phyloP scores from a whole-genome alignment of 2,113 vertebrate genomes.

The Calyptomena viridis region DNA sequence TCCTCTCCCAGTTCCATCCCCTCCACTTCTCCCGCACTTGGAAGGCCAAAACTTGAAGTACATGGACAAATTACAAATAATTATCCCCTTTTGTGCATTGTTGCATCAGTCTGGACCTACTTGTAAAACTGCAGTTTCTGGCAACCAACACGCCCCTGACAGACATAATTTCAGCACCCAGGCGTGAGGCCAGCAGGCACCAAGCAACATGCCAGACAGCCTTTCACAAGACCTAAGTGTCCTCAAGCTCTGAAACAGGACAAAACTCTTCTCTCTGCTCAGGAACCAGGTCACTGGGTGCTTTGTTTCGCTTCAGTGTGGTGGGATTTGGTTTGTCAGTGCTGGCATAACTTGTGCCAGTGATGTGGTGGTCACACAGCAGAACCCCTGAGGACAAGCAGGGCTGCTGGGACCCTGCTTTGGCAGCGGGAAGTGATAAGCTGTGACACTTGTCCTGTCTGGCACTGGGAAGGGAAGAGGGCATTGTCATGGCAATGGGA shows the following conservation, averaged over 20 bases:
- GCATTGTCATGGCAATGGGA: background rate
- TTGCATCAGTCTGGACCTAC: background rate
- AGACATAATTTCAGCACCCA: background rate
- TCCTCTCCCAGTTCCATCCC: background rate
- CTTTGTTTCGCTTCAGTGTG: background rate
- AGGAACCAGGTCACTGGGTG: background rate
- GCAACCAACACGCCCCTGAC: background rate
- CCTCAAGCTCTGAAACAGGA: background rate
- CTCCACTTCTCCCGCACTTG: background rate
- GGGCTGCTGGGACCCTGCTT: background rate
- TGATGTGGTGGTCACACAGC: background rate
- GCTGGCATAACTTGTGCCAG: background rate
- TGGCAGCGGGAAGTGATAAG: background rate
- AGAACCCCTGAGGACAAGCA: background rate
- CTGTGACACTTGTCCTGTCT: background rate
- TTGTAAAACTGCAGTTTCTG: background rate
- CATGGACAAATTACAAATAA: background rate
- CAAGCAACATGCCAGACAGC: background rate
- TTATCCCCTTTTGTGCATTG: background rate
- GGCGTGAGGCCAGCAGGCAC: background rate
- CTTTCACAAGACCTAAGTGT: background rate
- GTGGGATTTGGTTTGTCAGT: rapidly evolving
- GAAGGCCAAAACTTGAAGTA: background rate
- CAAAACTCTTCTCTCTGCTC: background rate
- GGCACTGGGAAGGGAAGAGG: background rate